These are phyloP conservation scores for rabbit (Oryctolagus cuniculus) DNA, from an alignment of 2,113 vertebrate genomes.

Conservation along the genomic window mOryCun1.1 NC_091433.1:59638001-59638500, in stretches of 20 bases:
- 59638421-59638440: not conserved
- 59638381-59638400: not conserved
- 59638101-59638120: not conserved
- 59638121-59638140: not conserved
- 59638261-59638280: not conserved
- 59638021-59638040: not conserved
- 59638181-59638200: not conserved
- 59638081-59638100: not conserved
- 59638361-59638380: not conserved
- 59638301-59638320: not conserved
- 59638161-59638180: not conserved
- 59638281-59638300: not conserved
- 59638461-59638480: not conserved
- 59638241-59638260: accelerated
- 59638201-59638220: not conserved
- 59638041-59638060: not conserved
- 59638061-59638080: not conserved
- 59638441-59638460: not conserved
- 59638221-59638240: too few relatives aligned
- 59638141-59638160: not conserved
- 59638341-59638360: not conserved
- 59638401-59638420: not conserved
- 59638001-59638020: not conserved
- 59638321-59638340: not conserved
- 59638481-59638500: not conserved